phyloP scores from a whole-genome alignment of 2,888 invertebrate genomes.

The Spisula subtruncata region DNA sequence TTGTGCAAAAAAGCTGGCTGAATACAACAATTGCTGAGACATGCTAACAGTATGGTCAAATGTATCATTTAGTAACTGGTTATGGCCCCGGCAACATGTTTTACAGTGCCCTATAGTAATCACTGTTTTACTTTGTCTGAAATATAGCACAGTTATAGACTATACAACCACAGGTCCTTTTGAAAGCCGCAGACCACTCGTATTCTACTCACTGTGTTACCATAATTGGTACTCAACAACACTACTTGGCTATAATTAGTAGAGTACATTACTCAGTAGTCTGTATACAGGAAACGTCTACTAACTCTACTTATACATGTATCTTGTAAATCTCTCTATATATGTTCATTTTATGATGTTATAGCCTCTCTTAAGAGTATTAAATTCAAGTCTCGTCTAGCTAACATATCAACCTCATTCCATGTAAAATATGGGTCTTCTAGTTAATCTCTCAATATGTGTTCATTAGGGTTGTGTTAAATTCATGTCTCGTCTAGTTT shows the following conservation, averaged over 20 bases:
- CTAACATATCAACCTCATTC: too few species aligned
- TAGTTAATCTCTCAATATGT: too few species aligned
- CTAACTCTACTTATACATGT: background rate
- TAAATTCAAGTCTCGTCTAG: too few species aligned
- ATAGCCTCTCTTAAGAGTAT: too few species aligned
- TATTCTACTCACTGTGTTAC: background rate
- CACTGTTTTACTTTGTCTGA: too few species aligned
- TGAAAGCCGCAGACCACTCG: background rate
- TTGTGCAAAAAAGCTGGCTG: too few species aligned
- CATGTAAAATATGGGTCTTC: too few species aligned
- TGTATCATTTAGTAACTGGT: background rate
- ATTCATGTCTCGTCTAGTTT: too few species aligned
- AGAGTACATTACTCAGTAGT: background rate
- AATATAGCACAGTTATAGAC: too few species aligned
- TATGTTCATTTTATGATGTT: background rate
- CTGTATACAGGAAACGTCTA: background rate
- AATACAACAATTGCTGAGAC: background rate
- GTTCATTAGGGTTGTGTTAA: too few species aligned
- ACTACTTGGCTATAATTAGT: conserved; percentile 13
- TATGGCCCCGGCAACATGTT: too few species aligned
- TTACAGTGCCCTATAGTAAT: too few species aligned
- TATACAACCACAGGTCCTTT: background rate
- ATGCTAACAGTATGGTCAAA: background rate
- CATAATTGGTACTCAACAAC: background rate
- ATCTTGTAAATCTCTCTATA: background rate